Conservation (phyloP, 2,113 vertebrate species). For the Notothenia coriiceps region DNA sequence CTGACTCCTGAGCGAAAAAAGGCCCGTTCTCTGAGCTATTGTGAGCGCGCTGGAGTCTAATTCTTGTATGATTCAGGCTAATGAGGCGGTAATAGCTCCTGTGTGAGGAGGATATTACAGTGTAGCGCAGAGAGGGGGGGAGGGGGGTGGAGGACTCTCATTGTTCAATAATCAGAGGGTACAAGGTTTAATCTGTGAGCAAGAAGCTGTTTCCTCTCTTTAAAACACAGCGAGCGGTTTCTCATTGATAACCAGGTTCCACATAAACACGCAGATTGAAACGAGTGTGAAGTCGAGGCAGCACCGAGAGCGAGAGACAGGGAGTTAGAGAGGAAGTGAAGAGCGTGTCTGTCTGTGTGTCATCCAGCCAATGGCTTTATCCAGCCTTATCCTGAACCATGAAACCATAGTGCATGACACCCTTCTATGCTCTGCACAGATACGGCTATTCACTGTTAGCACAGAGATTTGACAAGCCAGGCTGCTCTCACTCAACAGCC, state of each 20-base stretch:
- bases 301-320: slow-evolving; percentile 40
- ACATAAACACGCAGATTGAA: slow-evolving; percentile 43
- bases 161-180: slow-evolving; percentile 94
- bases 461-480: slow-evolving; percentile 95
- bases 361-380: slow-evolving; percentile 81
- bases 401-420: slow-evolving; percentile 93
- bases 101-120: slow-evolving; percentile 95
- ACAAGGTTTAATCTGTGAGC: slow-evolving; percentile 66
- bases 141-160: slow-evolving; percentile 85
- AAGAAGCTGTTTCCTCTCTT: slow-evolving; percentile 50
- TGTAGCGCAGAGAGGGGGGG: slow-evolving; percentile 87
- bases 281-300: slow-evolving; percentile 24
- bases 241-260: slow-evolving; percentile 38
- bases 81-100: slow-evolving; percentile 91
- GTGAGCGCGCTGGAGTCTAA: slow-evolving; percentile 95
- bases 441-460: slow-evolving; percentile 95
- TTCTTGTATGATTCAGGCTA: slow-evolving; percentile 98
- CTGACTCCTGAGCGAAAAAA: slow-evolving; percentile 95
- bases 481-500: slow-evolving; percentile 94
- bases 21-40: slow-evolving; percentile 91
- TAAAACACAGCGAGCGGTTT: slow-evolving; percentile 32
- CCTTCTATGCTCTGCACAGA: slow-evolving; percentile 90
- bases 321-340: slow-evolving; percentile 59
- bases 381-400: slow-evolving; percentile 92
- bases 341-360: slow-evolving; percentile 85